phyloP scores from a whole-genome alignment of 2,113 vertebrate species.

The Plectropomus leopardus region DNA sequence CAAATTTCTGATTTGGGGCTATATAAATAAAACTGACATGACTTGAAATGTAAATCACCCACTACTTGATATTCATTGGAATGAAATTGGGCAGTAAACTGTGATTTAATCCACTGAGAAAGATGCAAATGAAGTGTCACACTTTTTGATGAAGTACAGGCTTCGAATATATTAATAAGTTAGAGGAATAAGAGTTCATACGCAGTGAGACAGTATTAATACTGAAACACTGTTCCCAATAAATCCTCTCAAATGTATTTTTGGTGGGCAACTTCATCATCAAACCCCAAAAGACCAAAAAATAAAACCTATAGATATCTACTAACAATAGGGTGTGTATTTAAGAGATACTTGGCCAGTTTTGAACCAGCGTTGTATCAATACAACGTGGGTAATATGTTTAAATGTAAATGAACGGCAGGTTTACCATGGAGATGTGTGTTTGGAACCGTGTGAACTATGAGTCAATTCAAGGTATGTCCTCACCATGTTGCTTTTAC shows the following conservation, averaged over 20 bases:
- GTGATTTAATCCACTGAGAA: not conserved
- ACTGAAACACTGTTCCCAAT: not conserved
- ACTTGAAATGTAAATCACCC: not conserved
- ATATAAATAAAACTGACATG: not conserved
- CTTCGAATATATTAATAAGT: slow-evolving; percentile 8
- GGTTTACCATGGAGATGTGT: no score
- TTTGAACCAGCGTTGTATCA: no score
- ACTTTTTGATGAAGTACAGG: not conserved
- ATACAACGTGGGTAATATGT: no score
- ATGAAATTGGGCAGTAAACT: not conserved
- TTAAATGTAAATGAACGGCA: no score
- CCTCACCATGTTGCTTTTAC: no score
- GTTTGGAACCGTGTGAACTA: no score
- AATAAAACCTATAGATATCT: not conserved
- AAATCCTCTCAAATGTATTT: not conserved
- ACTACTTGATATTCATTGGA: slow-evolving; percentile 22
- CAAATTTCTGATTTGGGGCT: not conserved
- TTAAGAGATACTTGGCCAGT: no score
- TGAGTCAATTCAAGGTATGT: no score
- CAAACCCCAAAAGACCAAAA: not conserved
- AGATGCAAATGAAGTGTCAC: slow-evolving; percentile 1
- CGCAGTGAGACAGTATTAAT: not conserved
- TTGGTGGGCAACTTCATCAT: not conserved
- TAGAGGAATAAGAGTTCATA: not conserved
- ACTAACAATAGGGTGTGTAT: no score